Conservation (phyloP, 1,140 invertebrate genomes). For the Muscidifurax raptorellus region DNA sequence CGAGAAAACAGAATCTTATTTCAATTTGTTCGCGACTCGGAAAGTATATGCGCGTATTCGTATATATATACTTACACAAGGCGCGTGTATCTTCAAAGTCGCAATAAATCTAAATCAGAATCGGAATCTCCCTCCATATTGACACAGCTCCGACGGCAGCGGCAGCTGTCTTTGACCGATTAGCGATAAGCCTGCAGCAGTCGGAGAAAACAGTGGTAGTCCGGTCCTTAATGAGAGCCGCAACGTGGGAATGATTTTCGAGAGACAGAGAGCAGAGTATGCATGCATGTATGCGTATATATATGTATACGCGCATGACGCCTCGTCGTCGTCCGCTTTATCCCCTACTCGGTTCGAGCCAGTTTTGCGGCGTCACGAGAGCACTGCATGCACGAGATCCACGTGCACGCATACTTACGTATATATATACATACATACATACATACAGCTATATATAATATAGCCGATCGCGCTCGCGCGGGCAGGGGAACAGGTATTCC, state of each 20-base stretch:
- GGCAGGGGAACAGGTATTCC: slow-evolving; percentile 69
- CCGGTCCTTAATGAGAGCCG: slow-evolving; percentile 47
- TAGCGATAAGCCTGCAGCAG: slow-evolving; percentile 3
- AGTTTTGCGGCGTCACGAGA: slow-evolving; percentile 23
- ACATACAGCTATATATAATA: background rate
- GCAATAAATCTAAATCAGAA: slow-evolving; percentile 22
- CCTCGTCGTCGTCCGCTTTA: background rate
- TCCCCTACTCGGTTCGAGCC: background rate
- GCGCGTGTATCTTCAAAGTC: slow-evolving; percentile 10
- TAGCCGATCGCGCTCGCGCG: slow-evolving; percentile 6
- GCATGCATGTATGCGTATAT: too few species aligned
- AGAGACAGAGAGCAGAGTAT: slow-evolving; percentile 1
- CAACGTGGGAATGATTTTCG: slow-evolving; percentile 69
- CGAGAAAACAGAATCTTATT: background rate
- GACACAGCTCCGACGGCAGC: background rate
- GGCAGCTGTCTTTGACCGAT: slow-evolving; percentile 20
- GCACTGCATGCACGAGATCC: background rate
- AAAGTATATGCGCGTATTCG: background rate
- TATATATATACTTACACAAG: background rate
- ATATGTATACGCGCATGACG: background rate
- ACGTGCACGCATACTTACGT: background rate
- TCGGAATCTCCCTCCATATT: slow-evolving; percentile 21
- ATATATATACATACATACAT: slow-evolving; percentile 23
- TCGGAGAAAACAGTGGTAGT: slow-evolving; percentile 49
- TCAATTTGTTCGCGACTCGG: background rate